These are phyloP conservation scores for Sorex fumeus DNA, from an alignment of 2,113 vertebrate genomes.

Conservation along the genomic window DNA sequence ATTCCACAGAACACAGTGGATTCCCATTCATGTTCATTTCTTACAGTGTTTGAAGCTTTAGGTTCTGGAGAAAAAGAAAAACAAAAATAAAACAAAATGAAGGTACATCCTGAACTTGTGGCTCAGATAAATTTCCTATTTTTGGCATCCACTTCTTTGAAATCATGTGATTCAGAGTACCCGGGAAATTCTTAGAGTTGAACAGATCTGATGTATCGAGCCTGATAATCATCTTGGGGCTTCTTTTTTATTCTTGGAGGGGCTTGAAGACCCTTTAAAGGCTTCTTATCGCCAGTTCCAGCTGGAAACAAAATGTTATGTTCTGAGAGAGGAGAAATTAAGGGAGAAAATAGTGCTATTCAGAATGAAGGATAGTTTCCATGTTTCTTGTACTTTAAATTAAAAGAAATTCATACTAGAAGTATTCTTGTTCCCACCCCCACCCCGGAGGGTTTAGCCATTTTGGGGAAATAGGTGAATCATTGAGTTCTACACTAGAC, in stretches of 20 bases:
- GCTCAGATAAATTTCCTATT: not conserved
- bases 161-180: not conserved
- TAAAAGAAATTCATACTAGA: conserved; percentile 39
- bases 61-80: not conserved
- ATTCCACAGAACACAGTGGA: not conserved
- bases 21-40: not conserved
- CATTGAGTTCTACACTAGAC: conserved; percentile 1
- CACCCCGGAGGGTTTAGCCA: not conserved
- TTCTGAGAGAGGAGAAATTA: conserved; percentile 47
- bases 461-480: not conserved
- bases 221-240: not conserved
- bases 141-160: conserved; percentile 3
- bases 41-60: conserved; percentile 1
- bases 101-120: not conserved
- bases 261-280: not conserved
- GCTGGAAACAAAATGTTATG: not conserved
- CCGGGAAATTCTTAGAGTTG: not conserved
- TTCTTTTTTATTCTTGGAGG: not conserved
- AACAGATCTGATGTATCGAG: not conserved
- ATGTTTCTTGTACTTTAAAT: not conserved
- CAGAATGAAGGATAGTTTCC: not conserved
- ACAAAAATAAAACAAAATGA: not conserved
- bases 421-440: not conserved
- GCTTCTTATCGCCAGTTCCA: conserved; percentile 44
- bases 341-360: not conserved